These are phyloP conservation scores for Meloidogyne hapla DNA, from an alignment of 1,140 invertebrate genomes.

Conservation along the genomic window DNA sequence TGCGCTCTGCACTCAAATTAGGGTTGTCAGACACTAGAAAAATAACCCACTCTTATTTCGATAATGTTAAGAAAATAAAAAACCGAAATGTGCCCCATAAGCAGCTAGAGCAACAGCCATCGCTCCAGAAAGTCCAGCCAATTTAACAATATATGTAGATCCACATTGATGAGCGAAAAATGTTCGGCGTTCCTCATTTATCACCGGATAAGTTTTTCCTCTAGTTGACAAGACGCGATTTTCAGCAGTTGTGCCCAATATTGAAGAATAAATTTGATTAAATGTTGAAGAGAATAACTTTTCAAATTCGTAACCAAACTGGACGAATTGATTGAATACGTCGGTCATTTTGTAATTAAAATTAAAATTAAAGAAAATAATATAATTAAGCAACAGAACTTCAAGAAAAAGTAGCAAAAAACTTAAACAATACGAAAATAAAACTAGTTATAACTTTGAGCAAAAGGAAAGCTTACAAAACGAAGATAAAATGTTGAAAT, in stretches of 20 bases:
- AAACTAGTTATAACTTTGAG: no score
- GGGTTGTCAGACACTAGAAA: slow-evolving; percentile 19
- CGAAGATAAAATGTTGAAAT: no score
- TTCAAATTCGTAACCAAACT: not conserved
- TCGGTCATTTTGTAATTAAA: not conserved
- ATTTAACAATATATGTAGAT: not conserved
- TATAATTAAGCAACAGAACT: no score
- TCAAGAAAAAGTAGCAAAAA: no score
- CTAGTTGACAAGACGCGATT: not conserved
- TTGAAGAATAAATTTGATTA: not conserved
- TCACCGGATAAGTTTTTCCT: not conserved
- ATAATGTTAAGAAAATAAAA: not conserved
- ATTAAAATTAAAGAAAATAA: no score
- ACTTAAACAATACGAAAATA: no score
- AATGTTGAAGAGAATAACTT: not conserved
- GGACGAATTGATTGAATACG: not conserved
- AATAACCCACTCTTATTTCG: not conserved
- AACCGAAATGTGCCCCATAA: slow-evolving; percentile 27
- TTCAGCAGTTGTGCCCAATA: not conserved
- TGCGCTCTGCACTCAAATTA: slow-evolving; percentile 19
- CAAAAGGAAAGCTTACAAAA: no score
- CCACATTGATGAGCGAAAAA: slow-evolving; percentile 11
- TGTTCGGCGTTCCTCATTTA: not conserved
- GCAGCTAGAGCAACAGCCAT: slow-evolving; percentile 17
- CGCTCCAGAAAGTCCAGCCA: slow-evolving; percentile 20